A percentile compares a stretch with the other conserved stretches of the same genome.
These are phyloP conservation scores for Diabrotica undecimpunctata DNA, from an alignment of 1,140 invertebrate genomes.

Conservation along the genomic window DNA sequence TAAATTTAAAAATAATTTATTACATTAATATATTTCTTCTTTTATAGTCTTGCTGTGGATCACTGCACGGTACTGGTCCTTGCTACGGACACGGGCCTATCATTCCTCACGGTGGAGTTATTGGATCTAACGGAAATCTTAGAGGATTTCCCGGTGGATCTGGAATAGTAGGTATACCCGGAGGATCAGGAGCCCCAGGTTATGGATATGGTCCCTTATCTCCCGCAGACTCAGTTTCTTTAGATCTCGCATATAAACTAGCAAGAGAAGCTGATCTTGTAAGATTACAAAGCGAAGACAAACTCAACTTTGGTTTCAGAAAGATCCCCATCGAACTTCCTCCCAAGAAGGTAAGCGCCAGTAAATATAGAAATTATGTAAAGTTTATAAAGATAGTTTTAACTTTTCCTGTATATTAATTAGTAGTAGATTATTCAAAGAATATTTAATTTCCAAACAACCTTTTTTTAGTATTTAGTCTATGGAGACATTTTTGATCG, in stretches of 20 bases:
- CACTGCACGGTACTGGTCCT: neutral
- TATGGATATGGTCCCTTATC: neutral
- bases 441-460: too few relatives aligned
- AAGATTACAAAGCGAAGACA: constrained; percentile 19
- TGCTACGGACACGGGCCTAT: neutral
- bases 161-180: neutral
- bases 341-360: constrained; percentile 9
- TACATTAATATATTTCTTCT: neutral
- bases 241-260: constrained; percentile 20
- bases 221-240: constrained; percentile 25
- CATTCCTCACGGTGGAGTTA: neutral
- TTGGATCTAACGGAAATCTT: neutral
- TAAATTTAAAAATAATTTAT: too few relatives aligned
- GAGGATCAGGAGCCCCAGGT: neutral
- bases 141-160: neutral
- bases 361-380: too few relatives aligned
- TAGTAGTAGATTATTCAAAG: too few relatives aligned
- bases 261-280: constrained; percentile 7
- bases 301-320: constrained; percentile 24
- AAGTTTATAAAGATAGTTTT: too few relatives aligned
- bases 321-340: constrained; percentile 24
- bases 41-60: neutral
- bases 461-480: too few relatives aligned
- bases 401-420: too few relatives aligned
- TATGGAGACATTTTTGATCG: too few relatives aligned